phyloP scores from a whole-genome alignment of 1,140 invertebrate species.

The Coenobita brevimanus region DNA sequence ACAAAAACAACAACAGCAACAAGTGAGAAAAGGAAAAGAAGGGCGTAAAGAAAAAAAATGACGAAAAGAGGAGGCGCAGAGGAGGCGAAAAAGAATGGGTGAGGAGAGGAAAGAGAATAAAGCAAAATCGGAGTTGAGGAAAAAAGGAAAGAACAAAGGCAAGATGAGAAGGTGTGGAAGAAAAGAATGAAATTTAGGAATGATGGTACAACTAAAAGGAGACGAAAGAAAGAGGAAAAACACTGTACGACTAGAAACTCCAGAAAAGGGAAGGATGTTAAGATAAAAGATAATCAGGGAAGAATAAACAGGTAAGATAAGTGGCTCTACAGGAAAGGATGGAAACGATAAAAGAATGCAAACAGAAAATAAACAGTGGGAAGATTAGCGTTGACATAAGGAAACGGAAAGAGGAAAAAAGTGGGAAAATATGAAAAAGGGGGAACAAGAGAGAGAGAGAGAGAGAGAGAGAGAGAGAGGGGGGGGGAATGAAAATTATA shows the following conservation, averaged over 20 bases:
- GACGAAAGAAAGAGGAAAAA: neutral
- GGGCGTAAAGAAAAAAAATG: neutral
- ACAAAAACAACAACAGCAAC: too few relatives aligned
- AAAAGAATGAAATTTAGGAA: too few relatives aligned
- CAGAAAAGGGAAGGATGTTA: too few relatives aligned
- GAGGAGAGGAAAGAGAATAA: neutral
- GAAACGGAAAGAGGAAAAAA: slow-evolving; percentile 1
- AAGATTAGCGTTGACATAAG: slow-evolving; percentile 4
- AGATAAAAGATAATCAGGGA: too few relatives aligned
- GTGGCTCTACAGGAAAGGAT: too few relatives aligned
- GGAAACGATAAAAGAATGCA: neutral
- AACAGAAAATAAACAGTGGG: neutral
- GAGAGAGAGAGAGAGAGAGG: neutral
- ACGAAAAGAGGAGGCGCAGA: neutral
- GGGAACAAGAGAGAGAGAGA: neutral
- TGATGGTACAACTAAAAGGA: neutral
- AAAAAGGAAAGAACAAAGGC: too few relatives aligned
- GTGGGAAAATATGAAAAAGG: neutral
- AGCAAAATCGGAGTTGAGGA: too few relatives aligned
- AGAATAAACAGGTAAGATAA: too few relatives aligned
- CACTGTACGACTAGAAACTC: too few relatives aligned
- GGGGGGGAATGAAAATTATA: neutral
- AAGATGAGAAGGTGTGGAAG: too few relatives aligned
- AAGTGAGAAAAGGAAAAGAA: neutral
- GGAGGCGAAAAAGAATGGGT: neutral